A percentile compares a stretch with the other conserved stretches of the same genome.
These are phyloP conservation scores for Indicator indicator DNA, from an alignment of 2,113 vertebrate genomes.

Conservation along the genomic window DNA sequence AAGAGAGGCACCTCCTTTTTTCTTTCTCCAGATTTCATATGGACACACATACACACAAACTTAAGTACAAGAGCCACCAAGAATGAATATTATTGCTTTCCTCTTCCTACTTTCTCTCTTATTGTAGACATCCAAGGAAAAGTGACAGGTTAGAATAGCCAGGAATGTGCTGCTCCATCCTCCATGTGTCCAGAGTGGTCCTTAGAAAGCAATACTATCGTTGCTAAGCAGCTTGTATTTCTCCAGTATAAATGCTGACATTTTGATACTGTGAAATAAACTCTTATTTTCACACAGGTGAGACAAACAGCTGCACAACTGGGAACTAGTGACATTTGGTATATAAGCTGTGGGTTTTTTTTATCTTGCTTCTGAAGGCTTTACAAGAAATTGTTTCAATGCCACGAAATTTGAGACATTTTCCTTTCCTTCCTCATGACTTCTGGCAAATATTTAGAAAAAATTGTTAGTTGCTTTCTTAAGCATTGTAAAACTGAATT, in stretches of 20 bases:
- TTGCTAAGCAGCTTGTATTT: not conserved
- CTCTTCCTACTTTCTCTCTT: not conserved
- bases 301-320: not conserved
- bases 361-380: not conserved
- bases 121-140: not conserved
- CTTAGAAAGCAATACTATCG: not conserved
- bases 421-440: not conserved
- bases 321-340: not conserved
- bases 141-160: not conserved
- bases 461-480: not conserved
- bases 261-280: not conserved
- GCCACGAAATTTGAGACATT: not conserved
- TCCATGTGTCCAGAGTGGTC: accelerated
- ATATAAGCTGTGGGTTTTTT: not conserved
- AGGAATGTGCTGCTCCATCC: not conserved
- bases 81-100: not conserved
- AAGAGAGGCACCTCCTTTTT: not conserved
- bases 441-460: not conserved
- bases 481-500: not conserved
- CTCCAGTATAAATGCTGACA: not conserved
- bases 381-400: not conserved
- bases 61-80: not conserved
- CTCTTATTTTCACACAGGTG: not conserved
- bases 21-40: not conserved
- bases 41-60: not conserved